Conservation (phyloP, 1,140 invertebrate genomes). For the Trinorchestia longiramus region DNA sequence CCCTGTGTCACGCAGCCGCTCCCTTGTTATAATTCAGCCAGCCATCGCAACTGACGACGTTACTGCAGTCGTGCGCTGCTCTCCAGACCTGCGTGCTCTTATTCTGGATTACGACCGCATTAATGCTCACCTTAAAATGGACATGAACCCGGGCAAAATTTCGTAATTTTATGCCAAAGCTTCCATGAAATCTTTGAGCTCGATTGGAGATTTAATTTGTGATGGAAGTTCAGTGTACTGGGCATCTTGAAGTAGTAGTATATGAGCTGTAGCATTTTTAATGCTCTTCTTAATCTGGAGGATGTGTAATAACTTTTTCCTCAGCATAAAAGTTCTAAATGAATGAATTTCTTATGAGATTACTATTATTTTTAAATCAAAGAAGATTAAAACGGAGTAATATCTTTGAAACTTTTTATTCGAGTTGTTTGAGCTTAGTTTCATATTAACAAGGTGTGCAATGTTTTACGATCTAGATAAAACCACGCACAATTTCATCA, state of each 20-base stretch:
- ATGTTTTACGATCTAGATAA: too few relatives aligned
- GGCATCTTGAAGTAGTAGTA: too few relatives aligned
- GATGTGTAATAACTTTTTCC: not conserved
- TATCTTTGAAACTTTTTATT: too few relatives aligned
- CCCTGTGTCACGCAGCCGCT: too few relatives aligned
- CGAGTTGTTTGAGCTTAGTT: too few relatives aligned
- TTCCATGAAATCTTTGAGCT: not conserved
- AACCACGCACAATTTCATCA: too few relatives aligned
- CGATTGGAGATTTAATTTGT: not conserved
- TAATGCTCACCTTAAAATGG: not conserved
- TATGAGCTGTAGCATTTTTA: not conserved
- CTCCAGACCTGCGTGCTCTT: not conserved
- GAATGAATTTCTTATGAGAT: not conserved
- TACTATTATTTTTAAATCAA: not conserved
- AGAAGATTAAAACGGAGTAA: not conserved
- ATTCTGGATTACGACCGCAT: not conserved
- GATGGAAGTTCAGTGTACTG: not conserved
- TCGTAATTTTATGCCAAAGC: not conserved
- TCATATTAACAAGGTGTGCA: too few relatives aligned
- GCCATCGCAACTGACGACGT: too few relatives aligned
- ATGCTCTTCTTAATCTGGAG: not conserved
- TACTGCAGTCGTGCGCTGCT: not conserved
- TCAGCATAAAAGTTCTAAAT: too few relatives aligned
- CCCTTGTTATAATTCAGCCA: too few relatives aligned
- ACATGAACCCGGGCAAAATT: not conserved